A percentile compares a stretch with the other conserved stretches of the same genome.
These are phyloP conservation scores for Cryptotermes secundus DNA, from an alignment of 1,140 invertebrate species.

Conservation along the genomic window DNA sequence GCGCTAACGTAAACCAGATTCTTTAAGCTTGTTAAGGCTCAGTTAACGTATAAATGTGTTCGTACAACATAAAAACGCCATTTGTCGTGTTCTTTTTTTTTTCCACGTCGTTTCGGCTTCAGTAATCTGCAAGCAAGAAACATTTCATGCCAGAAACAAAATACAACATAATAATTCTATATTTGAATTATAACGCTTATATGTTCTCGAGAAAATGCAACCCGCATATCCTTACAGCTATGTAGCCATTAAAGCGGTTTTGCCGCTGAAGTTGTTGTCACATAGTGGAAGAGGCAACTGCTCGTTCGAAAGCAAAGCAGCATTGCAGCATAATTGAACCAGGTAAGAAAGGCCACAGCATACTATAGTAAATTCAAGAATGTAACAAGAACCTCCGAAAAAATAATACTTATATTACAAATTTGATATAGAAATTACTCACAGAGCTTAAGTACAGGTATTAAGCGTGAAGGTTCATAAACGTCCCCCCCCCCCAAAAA, in stretches of 20 bases:
- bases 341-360: neutral
- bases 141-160: neutral
- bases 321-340: neutral
- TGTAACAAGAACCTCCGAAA: neutral
- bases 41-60: neutral
- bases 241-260: neutral
- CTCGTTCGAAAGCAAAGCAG: neutral
- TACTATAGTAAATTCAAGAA: neutral
- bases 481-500: too few species aligned
- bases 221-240: neutral
- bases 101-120: neutral
- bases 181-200: neutral
- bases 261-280: neutral
- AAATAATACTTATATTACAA: too few species aligned
- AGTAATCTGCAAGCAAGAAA: neutral
- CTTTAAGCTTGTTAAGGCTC: neutral
- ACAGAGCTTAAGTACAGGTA: too few species aligned
- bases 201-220: neutral
- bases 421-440: too few species aligned
- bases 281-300: neutral
- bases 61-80: neutral
- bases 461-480: too few species aligned
- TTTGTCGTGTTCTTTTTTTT: neutral
- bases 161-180: neutral
- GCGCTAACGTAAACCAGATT: neutral